Conservation (phyloP, 1,140 invertebrate species). For the Odontomachus brunneus region DNA sequence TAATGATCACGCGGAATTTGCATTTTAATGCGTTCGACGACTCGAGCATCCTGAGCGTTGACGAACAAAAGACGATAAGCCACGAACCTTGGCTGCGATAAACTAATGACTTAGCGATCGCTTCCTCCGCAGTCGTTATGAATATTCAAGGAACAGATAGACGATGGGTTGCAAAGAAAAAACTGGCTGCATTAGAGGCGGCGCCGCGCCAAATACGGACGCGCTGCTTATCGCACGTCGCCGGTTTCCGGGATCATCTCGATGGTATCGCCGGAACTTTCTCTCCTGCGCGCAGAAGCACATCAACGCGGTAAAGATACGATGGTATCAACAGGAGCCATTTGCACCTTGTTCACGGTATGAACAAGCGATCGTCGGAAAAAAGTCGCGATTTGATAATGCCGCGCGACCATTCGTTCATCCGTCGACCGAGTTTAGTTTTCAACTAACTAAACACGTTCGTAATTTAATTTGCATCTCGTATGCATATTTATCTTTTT, state of each 20-base stretch:
- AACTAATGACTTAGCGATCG: constrained; percentile 68
- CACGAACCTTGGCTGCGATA: constrained; percentile 49
- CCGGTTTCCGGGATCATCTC: constrained; percentile 35
- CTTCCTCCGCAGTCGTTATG: constrained; percentile 32
- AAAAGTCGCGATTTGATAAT: too few relatives aligned
- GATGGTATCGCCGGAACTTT: constrained; percentile 58
- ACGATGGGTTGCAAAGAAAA: not conserved
- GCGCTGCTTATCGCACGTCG: constrained; percentile 50
- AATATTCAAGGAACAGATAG: constrained; percentile 62
- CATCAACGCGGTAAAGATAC: not conserved
- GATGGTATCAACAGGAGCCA: constrained; percentile 1
- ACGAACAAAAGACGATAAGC: constrained; percentile 42
- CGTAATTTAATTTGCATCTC: too few relatives aligned
- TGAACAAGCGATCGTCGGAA: too few relatives aligned
- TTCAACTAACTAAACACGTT: too few relatives aligned
- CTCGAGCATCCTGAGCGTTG: not conserved
- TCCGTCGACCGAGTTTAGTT: too few relatives aligned
- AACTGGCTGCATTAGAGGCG: not conserved
- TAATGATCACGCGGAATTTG: constrained; percentile 9
- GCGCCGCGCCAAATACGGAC: constrained; percentile 4
- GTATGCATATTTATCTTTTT: too few relatives aligned
- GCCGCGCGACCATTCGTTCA: too few relatives aligned
- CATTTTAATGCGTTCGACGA: constrained; percentile 8
- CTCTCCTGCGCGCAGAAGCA: constrained; percentile 20
- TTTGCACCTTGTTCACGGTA: not conserved